phyloP scores from a whole-genome alignment of 2,797 vertebrate genomes.

The Sebastes vulpes region DNA sequence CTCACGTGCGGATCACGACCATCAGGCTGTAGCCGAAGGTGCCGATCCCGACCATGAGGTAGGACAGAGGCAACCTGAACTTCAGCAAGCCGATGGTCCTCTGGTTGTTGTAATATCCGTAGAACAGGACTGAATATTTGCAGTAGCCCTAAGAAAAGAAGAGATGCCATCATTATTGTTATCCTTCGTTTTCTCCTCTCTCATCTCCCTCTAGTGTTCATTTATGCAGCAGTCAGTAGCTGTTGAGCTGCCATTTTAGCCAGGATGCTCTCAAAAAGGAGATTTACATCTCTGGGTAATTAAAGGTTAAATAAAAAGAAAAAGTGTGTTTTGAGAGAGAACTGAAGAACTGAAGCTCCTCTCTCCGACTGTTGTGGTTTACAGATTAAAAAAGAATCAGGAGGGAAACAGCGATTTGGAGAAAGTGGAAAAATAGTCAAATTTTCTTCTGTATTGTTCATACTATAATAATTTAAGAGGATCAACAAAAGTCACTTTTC shows the following conservation, averaged over 20 bases:
- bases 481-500: too few species aligned
- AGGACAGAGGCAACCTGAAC: constrained; percentile 95
- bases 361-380: background rate
- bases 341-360: background rate
- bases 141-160: constrained; percentile 90
- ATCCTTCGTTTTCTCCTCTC: background rate
- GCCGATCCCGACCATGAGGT: constrained; percentile 97
- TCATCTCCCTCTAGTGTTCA: background rate
- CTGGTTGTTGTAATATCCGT: constrained; percentile 96
- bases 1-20: constrained; percentile 98
- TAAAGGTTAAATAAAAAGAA: background rate
- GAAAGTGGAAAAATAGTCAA: too few species aligned
- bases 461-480: too few species aligned
- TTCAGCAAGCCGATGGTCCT: constrained; percentile 94
- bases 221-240: background rate
- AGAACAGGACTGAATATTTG: constrained; percentile 97
- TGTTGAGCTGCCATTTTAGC: background rate
- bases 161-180: background rate
- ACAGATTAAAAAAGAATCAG: background rate
- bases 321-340: too few species aligned
- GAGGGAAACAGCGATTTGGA: background rate
- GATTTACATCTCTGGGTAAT: background rate
- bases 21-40: constrained; percentile 97
- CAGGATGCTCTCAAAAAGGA: background rate
- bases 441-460: too few species aligned